Base-by-base conservation (phyloP, 1,140 invertebrate genomes). In the Steinernema feltiae region DNA sequence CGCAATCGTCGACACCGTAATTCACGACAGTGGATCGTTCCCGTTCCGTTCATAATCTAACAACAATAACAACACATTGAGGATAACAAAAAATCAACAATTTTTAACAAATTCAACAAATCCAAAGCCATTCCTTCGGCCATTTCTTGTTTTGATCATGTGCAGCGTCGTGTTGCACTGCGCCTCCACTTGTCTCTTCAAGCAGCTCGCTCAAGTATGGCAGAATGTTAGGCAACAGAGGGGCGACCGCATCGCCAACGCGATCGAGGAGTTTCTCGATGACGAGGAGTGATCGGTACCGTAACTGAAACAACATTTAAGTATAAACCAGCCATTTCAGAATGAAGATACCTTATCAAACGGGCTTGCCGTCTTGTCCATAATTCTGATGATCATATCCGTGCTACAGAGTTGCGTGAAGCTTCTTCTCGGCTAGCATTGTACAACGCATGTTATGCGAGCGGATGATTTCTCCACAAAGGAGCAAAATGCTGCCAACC, bases 361-460 rank as follows among this genome's bases (percentile, higher is more conserved):
- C 17, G 31, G 30, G 41, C 76, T 72, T 2, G 74, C 15, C 1
- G 77, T 78, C 32, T 78, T 78, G 24, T 72, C 17, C 77, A 78
- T 78, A 18, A 78, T 78, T 21, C 75, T 71, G 32, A 77, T 78
- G n/a, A 76, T 48, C 1, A 78, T n/a, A 7, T 78, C 77, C 1
- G 69, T 27, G 48, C 18, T 48, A 32, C 70, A 48, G 3, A 48
- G 27, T 18, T 73, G 32, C n/a, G 72, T 48, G 24, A 70, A 79
- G 73, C 17, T 53, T 63, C 18, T 69, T 30, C 1, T 71, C 72
- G 15, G 63, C 41, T 30, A 80, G 72, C 48, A 79, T 78, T 18
- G 78, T 79, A 18, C 70, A 78, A 69, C 76, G 31, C 78, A 79
- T 79, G 69, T 79, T 79, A 69, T 79, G 78, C 12, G 71, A 74